Base-by-base conservation (phyloP, 2,113 vertebrate species). In the Proteles cristata region DNA sequence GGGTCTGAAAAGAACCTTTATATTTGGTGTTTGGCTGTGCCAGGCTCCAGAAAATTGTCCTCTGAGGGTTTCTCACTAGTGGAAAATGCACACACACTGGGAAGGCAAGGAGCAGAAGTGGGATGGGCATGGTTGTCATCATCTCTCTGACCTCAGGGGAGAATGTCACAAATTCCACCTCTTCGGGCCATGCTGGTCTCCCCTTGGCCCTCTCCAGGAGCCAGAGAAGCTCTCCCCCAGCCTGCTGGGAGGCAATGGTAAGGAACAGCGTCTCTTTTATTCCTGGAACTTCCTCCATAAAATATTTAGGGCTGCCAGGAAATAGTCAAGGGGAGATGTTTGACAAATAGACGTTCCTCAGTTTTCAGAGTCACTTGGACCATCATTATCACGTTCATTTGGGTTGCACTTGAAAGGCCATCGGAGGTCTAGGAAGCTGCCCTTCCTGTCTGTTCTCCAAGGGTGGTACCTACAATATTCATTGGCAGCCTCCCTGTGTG, bases 281-380 rank as follows among this genome's bases (percentile, higher is more conserved):
- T 90, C 65, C 58, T 97, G 92, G 39, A 90, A 88, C 45, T 86
- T 85, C 17, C 71, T 66, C 50, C 10, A 25, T 94, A 80, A 84
- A 96, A 80, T 87, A 66, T 87, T 87, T 65, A 88, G 48, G 76
- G 43, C 61, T 83, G 50, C 71, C 88, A 76, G 95, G 91, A 97
- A 94, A 39, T 94, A 14, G 9, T 84, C 86, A 80, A 66, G 85
- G 45, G 58, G 31, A 90, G 65, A 55, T 26, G 23, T 43, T 53
- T 55, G 93, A 76, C 33, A 71, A 92, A 68, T 43, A 53, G 85
- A 5, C 7, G 0, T 48, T 45, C 45, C 43, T 45, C 43, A 48
- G 7, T 31, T 77, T 31, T 48, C 26, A 31, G 74, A 77, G 26
- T 45, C 74, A 77, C 26, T 31, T 48, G 26, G 43, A 77, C 43